phyloP scores from a whole-genome alignment of 2,888 invertebrate genomes.

The Drosophila paucipuncta region DNA sequence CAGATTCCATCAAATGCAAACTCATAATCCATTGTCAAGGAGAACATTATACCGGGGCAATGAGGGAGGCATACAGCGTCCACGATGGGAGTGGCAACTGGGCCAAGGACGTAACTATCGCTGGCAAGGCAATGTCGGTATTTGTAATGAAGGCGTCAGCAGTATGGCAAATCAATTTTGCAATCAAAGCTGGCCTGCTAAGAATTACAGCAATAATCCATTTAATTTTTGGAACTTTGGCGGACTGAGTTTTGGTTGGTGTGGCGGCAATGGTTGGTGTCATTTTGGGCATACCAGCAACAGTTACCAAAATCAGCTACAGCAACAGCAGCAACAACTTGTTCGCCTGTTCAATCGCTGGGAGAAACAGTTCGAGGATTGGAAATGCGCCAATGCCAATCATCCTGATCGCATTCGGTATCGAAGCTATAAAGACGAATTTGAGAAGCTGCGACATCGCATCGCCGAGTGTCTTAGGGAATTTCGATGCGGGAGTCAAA shows the following conservation, averaged over 20 bases:
- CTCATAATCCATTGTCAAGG: slow-evolving; percentile 19
- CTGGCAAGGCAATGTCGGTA: slow-evolving; percentile 22
- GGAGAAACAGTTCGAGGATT: slow-evolving; percentile 96
- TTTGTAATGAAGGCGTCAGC: slow-evolving; percentile 13
- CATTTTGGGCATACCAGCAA: slow-evolving; percentile 87
- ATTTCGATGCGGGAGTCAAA: slow-evolving; percentile 88
- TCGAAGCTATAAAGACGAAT: slow-evolving; percentile 94
- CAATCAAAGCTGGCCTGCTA: slow-evolving; percentile 28
- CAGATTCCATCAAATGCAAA: slow-evolving; percentile 36
- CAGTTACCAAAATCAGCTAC: slow-evolving; percentile 87
- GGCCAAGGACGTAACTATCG: slow-evolving; percentile 14
- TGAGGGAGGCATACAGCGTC: slow-evolving; percentile 20
- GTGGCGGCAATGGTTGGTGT: slow-evolving; percentile 8
- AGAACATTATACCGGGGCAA: slow-evolving; percentile 9
- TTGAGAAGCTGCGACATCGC: slow-evolving; percentile 93
- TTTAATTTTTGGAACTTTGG: slow-evolving; percentile 28
- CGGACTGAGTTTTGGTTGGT: not conserved
- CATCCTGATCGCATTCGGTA: slow-evolving; percentile 96
- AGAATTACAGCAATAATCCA: slow-evolving; percentile 30
- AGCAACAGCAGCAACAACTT: slow-evolving; percentile 90
- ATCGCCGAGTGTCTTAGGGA: slow-evolving; percentile 92
- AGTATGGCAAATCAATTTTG: slow-evolving; percentile 23
- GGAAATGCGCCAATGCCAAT: slow-evolving; percentile 95
- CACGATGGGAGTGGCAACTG: slow-evolving; percentile 35
- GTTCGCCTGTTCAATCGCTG: slow-evolving; percentile 95